Evolutionary conservation across 2,113 vertebrate genomes (phyloP).

Genomic region (Rhinoderma darwinii): DNA sequence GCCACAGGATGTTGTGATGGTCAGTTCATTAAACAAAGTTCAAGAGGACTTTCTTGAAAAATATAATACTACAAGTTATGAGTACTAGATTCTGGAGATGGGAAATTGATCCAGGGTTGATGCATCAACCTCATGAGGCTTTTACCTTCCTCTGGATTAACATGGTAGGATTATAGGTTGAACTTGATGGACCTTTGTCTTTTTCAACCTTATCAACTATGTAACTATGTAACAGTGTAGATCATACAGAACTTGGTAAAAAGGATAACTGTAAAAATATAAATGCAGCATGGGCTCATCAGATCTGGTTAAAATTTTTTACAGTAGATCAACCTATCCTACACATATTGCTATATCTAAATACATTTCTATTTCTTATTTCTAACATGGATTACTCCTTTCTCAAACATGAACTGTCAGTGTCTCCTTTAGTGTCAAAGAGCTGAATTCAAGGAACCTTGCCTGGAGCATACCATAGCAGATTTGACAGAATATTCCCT

Average conservation of each 20-base stretch:
- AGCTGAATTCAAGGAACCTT: background rate
- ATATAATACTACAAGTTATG: no score
- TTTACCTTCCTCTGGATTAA: no score
- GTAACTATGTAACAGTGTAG: background rate
- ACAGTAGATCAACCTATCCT: background rate
- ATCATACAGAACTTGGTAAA: background rate
- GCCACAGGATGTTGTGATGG: no score
- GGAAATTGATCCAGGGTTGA: no score
- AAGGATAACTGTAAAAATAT: background rate
- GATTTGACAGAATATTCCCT: background rate
- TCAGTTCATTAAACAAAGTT: no score
- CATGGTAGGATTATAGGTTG: no score
- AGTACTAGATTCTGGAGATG: no score
- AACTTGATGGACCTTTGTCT: no score
- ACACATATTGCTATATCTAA: background rate
- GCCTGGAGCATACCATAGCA: background rate
- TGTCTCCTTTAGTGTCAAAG: background rate
- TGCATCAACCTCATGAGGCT: no score
- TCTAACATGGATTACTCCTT: background rate
- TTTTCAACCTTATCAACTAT: no score
- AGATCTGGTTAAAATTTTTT: background rate
- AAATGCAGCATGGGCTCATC: background rate
- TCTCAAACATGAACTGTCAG: background rate
- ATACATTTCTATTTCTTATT: background rate
- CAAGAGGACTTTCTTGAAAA: no score